These are phyloP conservation scores for Typhlichthys subterraneus DNA, from an alignment of 2,797 vertebrate genomes.

Conservation along the genomic window DNA sequence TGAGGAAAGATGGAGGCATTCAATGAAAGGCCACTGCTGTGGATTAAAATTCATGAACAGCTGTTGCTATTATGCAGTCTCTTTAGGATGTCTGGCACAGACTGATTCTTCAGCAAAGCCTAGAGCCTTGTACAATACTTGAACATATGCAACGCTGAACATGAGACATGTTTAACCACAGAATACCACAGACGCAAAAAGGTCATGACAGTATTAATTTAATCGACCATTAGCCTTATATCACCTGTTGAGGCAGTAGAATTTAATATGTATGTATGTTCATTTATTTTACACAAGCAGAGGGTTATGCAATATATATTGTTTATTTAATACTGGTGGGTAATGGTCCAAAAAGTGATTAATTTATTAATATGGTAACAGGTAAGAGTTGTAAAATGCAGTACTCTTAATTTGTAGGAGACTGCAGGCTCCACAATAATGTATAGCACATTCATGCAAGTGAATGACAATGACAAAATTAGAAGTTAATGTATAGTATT, in stretches of 20 bases:
- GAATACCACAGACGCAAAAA: constrained; percentile 39
- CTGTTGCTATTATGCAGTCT: constrained; percentile 69
- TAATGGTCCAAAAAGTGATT: too few relatives aligned
- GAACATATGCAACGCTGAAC: constrained; percentile 56
- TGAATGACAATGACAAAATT: too few relatives aligned
- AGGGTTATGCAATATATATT: neutral
- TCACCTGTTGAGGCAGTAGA: constrained; percentile 21
- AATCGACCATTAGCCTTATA: constrained; percentile 23
- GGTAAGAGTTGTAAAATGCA: too few relatives aligned
- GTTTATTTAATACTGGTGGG: too few relatives aligned
- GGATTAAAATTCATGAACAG: constrained; percentile 80
- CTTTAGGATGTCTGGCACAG: constrained; percentile 55
- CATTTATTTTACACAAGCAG: neutral
- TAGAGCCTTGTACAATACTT: constrained; percentile 48
- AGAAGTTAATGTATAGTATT: too few relatives aligned
- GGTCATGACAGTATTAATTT: constrained; percentile 23
- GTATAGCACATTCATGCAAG: too few relatives aligned
- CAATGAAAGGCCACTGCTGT: constrained; percentile 69
- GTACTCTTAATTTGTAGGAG: too few relatives aligned
- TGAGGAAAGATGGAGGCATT: constrained; percentile 73
- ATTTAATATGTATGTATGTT: neutral
- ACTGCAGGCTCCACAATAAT: too few relatives aligned
- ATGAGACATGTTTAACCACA: constrained; percentile 31
- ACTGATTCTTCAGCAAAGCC: constrained; percentile 54
- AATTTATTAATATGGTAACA: too few relatives aligned